phyloP scores from a whole-genome alignment of 2,888 invertebrate species.

The Carpatolechia fugitivella region DNA sequence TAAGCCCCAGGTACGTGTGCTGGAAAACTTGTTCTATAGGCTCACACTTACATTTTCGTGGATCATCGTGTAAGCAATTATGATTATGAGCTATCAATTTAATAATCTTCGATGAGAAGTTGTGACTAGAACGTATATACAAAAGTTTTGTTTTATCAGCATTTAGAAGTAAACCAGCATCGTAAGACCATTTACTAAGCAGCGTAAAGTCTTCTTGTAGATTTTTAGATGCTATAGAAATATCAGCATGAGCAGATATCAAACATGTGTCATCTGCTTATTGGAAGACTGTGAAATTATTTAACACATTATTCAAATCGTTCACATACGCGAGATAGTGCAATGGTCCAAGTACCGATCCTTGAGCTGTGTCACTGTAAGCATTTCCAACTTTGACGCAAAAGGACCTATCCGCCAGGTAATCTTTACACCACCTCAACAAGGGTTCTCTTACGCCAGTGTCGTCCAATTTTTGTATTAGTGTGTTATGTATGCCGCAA shows the following conservation, averaged over 20 bases:
- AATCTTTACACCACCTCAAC: not conserved
- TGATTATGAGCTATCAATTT: no score
- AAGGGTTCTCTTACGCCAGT: not conserved
- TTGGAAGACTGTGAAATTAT: not conserved
- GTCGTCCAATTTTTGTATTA: no score
- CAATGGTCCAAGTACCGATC: constrained; percentile 7
- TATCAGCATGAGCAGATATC: not conserved
- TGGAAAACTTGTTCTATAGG: no score
- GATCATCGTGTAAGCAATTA: no score
- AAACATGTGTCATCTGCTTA: constrained; percentile 10
- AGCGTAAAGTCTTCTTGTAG: not conserved
- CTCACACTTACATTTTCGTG: no score
- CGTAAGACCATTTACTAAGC: not conserved
- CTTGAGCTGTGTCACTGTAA: not conserved
- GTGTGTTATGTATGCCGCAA: no score
- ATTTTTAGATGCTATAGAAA: not conserved
- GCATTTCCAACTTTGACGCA: constrained; percentile 1
- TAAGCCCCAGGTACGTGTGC: no score
- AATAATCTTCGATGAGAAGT: no score
- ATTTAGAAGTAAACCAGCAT: not conserved
- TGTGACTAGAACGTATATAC: not conserved
- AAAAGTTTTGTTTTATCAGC: constrained; percentile 7
- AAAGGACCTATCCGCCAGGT: no score
- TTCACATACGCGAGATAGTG: constrained; percentile 8
- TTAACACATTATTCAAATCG: not conserved